Evolutionary conservation across 2,113 vertebrate species (phyloP).

Genomic region (Otus sunia): DNA sequence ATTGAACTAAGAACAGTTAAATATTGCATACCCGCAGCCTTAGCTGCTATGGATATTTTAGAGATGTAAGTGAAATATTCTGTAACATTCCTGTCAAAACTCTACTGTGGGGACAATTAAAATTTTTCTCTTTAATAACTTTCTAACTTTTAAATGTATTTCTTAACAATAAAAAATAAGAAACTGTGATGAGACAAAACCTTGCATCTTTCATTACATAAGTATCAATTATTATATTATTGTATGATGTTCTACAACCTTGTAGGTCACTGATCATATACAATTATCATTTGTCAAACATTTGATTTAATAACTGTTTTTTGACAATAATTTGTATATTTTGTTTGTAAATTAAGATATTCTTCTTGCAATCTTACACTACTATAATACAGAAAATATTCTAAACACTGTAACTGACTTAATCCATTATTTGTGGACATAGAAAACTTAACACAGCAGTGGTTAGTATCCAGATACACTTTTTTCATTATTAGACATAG

Average conservation of each 20-base stretch:
- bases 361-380: background rate
- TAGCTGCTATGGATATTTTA: background rate
- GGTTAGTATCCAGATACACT: background rate
- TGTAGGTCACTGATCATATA: background rate
- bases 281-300: background rate
- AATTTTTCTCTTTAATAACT: background rate
- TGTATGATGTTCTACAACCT: background rate
- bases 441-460: background rate
- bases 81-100: background rate
- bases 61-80: background rate
- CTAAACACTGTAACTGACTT: background rate
- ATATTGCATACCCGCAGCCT: background rate
- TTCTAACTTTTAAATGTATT: background rate
- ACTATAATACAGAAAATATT: background rate
- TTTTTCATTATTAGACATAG: background rate
- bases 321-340: background rate
- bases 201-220: background rate
- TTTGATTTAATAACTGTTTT: background rate
- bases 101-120: background rate
- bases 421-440: background rate
- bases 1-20: background rate
- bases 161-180: background rate
- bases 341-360: background rate
- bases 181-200: background rate
- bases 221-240: background rate